Percentiles rank a stretch among this genome's conserved stretches.
These are phyloP conservation scores for Orthonychiurus folsomi DNA, from an alignment of 2,888 invertebrate genomes.

Conservation along the genomic window DNA sequence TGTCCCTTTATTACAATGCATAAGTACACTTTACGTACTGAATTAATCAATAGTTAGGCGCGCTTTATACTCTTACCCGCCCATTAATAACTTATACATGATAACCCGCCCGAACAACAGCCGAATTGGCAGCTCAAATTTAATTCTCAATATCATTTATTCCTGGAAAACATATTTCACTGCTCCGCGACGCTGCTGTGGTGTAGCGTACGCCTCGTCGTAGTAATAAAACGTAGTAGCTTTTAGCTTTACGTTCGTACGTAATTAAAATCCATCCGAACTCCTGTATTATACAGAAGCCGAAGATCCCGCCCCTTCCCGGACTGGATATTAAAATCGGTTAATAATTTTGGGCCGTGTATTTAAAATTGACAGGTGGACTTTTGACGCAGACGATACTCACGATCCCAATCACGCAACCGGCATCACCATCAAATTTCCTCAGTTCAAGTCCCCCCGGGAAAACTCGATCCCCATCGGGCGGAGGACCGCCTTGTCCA, in stretches of 20 bases:
- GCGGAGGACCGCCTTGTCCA: conserved; percentile 1
- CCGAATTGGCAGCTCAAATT: no score
- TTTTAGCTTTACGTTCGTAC: not conserved
- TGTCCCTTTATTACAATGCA: not conserved
- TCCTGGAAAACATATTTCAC: no score
- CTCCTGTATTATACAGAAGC: not conserved
- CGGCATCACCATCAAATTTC: conserved; percentile 38
- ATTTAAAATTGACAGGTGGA: conserved; percentile 47
- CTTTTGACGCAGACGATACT: conserved; percentile 91
- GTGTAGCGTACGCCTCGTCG: not conserved
- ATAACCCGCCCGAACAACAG: not conserved
- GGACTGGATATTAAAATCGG: not conserved
- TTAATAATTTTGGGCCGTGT: not conserved
- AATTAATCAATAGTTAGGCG: not conserved
- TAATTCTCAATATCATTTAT: no score
- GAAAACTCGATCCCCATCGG: conserved; percentile 26
- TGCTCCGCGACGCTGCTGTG: not conserved
- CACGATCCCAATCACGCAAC: conserved; percentile 71
- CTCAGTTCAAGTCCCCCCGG: conserved; percentile 22
- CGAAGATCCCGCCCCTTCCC: no score
- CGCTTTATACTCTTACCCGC: not conserved
- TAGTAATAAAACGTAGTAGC: no score
- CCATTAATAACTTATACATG: not conserved
- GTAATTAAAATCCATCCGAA: not conserved
- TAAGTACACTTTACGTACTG: no score